A percentile compares a stretch with the other conserved stretches of the same genome.
These are phyloP conservation scores for Syngnathus rostellatus DNA, from an alignment of 2,797 vertebrate species.

Conservation along the genomic window DNA sequence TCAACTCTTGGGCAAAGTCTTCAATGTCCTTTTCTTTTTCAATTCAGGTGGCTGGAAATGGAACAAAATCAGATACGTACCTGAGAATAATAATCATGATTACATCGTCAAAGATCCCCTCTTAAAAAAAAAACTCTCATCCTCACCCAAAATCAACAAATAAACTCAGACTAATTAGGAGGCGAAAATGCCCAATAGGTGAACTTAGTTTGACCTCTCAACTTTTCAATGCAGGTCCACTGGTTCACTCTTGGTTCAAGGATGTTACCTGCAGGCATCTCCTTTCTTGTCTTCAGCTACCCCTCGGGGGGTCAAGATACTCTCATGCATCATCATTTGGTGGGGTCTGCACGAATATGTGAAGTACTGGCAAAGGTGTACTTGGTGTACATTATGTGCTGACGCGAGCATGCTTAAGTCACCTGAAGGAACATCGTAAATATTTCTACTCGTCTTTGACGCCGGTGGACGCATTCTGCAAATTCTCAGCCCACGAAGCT, in stretches of 20 bases:
- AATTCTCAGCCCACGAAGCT: constrained; percentile 31
- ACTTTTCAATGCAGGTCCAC: too few species aligned
- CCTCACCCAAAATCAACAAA: too few species aligned
- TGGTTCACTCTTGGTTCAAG: constrained; percentile 30
- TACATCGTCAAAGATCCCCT: too few species aligned
- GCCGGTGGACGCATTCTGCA: constrained; percentile 33
- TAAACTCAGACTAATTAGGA: background rate
- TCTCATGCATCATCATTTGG: constrained; percentile 17
- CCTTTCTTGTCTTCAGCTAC: constrained; percentile 28
- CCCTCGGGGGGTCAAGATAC: constrained; percentile 31
- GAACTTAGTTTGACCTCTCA: too few species aligned
- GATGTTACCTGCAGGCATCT: constrained; percentile 26
- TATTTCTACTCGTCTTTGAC: constrained; percentile 6
- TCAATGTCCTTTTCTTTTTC: constrained; percentile 32
- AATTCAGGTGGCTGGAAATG: background rate
- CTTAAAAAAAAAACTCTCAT: too few species aligned
- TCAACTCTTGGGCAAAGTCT: constrained; percentile 45
- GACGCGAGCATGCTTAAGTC: constrained; percentile 7
- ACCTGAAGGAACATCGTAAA: background rate
- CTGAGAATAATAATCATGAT: background rate
- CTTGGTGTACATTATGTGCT: background rate
- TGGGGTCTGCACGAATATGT: background rate
- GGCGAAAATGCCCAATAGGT: too few species aligned
- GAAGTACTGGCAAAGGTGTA: background rate
- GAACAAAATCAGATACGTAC: background rate